Percentiles rank a stretch among this genome's conserved stretches.
These are phyloP conservation scores for Oithona nana DNA, from an alignment of 2,888 invertebrate species.

Conservation along the genomic window DNA sequence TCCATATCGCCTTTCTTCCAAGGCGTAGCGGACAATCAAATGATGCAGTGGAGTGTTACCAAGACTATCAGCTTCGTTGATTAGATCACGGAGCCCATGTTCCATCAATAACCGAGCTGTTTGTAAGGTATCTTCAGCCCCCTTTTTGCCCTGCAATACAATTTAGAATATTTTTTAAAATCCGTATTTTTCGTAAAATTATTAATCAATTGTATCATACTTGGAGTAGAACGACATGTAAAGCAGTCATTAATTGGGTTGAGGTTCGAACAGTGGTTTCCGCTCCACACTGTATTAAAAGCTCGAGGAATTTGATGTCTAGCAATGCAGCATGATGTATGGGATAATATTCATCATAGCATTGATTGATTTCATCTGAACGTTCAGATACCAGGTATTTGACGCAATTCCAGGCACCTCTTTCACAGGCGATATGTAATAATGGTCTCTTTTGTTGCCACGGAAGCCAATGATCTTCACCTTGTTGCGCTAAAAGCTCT, in stretches of 20 bases:
- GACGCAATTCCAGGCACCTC: conserved; percentile 50
- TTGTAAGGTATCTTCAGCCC: conserved; percentile 47
- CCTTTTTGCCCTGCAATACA: conserved; percentile 42
- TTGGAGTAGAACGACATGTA: conserved; percentile 32
- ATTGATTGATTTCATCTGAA: conserved; percentile 46
- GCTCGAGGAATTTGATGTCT: conserved; percentile 42
- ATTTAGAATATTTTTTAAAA: no score
- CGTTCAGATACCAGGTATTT: conserved; percentile 38
- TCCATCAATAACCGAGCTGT: conserved; percentile 47
- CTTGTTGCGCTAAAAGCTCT: conserved; percentile 43
- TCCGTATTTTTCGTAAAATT: no score
- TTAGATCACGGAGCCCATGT: conserved; percentile 47
- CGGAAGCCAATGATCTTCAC: conserved; percentile 48
- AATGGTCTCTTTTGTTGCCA: conserved; percentile 36
- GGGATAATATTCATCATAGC: conserved; percentile 56
- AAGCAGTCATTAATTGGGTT: conserved; percentile 45
- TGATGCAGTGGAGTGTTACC: conserved; percentile 53
- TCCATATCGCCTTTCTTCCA: conserved; percentile 46
- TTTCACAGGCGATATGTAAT: conserved; percentile 46
- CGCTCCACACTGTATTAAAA: conserved; percentile 39
- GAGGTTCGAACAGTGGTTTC: conserved; percentile 46
- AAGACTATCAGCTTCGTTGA: conserved; percentile 48
- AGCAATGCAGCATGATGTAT: conserved; percentile 52
- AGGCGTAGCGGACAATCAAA: conserved; percentile 38
- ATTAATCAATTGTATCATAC: not conserved